phyloP scores from a whole-genome alignment of 92 coral and sea anemone species.

The Zoanthus sansibaricus region DNA sequence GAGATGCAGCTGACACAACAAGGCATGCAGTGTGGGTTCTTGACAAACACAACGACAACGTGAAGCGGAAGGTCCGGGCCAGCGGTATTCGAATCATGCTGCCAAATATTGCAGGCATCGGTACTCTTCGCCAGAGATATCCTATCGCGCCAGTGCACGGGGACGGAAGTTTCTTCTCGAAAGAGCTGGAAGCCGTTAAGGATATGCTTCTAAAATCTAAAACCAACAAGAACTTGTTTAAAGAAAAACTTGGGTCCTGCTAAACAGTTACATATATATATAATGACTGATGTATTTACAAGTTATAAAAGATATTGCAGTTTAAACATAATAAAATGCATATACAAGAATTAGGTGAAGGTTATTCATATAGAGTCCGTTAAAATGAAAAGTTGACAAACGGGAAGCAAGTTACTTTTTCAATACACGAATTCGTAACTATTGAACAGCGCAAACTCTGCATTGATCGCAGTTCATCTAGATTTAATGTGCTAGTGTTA shows the following conservation, averaged over 20 bases:
- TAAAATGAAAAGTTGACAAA: too few relatives aligned
- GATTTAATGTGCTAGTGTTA: too few relatives aligned
- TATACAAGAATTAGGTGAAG: too few relatives aligned
- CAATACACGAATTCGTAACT: too few relatives aligned
- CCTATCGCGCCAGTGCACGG: constrained; percentile 41
- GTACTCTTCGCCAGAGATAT: constrained; percentile 50
- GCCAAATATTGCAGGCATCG: constrained; percentile 42
- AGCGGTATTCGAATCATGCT: constrained; percentile 45
- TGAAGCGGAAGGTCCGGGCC: constrained; percentile 29
- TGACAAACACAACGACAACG: constrained; percentile 38
- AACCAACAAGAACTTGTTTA: constrained; percentile 24
- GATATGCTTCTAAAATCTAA: constrained; percentile 26
- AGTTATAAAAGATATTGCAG: too few relatives aligned
- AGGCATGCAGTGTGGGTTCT: constrained; percentile 56
- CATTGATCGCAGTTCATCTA: too few relatives aligned
- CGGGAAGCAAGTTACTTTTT: too few relatives aligned
- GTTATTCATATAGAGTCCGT: too few relatives aligned
- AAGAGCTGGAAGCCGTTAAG: constrained; percentile 30
- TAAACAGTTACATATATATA: too few relatives aligned
- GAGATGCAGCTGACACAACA: constrained; percentile 67
- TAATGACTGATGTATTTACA: too few relatives aligned
- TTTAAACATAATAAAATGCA: too few relatives aligned
- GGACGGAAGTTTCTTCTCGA: constrained; percentile 36
- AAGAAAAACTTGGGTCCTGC: constrained; percentile 13
- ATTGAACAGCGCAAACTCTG: too few relatives aligned